Evolutionary conservation across 2,797 vertebrate genomes (phyloP).

Genomic region (Gastrophryne carolinensis): DNA sequence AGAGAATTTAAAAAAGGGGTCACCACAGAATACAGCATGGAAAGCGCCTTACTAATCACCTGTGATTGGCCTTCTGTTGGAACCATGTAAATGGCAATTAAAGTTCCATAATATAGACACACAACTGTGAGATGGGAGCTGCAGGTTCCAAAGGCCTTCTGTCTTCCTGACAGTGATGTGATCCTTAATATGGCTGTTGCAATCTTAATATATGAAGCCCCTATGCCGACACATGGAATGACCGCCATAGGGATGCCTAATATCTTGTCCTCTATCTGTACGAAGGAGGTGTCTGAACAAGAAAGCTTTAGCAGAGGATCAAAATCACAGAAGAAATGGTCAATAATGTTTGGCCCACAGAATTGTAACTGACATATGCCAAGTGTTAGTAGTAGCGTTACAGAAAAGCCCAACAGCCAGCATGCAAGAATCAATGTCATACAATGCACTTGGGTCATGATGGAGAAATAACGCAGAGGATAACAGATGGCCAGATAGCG

Average conservation of each 20-base stretch:
- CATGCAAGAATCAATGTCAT: too few species aligned
- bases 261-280: neutral
- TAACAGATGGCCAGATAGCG: too few species aligned
- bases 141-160: conserved; percentile 53
- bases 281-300: neutral
- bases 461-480: too few species aligned
- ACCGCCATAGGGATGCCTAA: neutral
- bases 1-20: conserved; percentile 54
- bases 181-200: neutral
- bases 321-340: conserved; percentile 14
- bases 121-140: conserved; percentile 52
- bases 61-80: conserved; percentile 11
- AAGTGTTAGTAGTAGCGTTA: too few species aligned
- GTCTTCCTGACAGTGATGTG: neutral
- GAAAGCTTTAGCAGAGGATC: neutral
- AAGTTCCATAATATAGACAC: conserved; percentile 50
- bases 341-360: neutral
- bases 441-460: too few species aligned
- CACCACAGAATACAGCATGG: conserved; percentile 50
- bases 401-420: too few species aligned
- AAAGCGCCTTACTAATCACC: conserved; percentile 26
- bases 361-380: too few species aligned
- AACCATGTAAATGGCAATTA: conserved; percentile 49
- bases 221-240: neutral
- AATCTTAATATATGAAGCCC: neutral